A percentile compares a stretch with the other conserved stretches of the same genome.
Conservation (phyloP, 1,140 invertebrate genomes). For the Drosophila watanabei region DNA sequence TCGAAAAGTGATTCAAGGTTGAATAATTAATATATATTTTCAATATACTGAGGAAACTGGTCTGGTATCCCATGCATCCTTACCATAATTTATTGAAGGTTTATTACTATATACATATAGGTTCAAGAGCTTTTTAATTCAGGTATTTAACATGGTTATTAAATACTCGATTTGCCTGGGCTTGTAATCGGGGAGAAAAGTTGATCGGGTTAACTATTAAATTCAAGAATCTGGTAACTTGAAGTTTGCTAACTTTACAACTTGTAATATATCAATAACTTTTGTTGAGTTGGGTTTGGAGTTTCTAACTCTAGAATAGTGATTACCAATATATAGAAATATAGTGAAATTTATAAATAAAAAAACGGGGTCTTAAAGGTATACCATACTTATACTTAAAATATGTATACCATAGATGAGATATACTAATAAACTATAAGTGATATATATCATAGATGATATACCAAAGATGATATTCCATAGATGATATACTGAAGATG, state of each 20-base stretch:
- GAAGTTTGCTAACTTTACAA: background rate
- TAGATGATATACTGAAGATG: too few species aligned
- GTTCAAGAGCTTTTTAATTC: background rate
- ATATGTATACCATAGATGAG: too few species aligned
- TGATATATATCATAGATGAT: too few species aligned
- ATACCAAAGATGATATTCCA: too few species aligned
- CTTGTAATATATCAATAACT: too few species aligned
- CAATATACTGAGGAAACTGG: conserved; percentile 10
- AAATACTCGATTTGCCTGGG: background rate
- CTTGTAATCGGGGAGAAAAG: background rate
- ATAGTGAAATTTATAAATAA: too few species aligned
- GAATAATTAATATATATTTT: conserved; percentile 30
- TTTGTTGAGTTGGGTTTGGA: too few species aligned
- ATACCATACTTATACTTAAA: background rate
- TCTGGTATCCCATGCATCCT: background rate
- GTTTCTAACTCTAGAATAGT: too few species aligned
- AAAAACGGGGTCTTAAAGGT: background rate
- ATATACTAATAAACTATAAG: too few species aligned
- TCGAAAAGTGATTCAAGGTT: conserved; percentile 34
- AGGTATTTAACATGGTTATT: conserved; percentile 1
- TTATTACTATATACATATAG: background rate
- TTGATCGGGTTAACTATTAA: background rate
- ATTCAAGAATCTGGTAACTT: background rate
- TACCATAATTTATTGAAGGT: conserved; percentile 6
- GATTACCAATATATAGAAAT: too few species aligned